Conservation (phyloP, 2,888 invertebrate species). For the Trachelus iudaicus region DNA sequence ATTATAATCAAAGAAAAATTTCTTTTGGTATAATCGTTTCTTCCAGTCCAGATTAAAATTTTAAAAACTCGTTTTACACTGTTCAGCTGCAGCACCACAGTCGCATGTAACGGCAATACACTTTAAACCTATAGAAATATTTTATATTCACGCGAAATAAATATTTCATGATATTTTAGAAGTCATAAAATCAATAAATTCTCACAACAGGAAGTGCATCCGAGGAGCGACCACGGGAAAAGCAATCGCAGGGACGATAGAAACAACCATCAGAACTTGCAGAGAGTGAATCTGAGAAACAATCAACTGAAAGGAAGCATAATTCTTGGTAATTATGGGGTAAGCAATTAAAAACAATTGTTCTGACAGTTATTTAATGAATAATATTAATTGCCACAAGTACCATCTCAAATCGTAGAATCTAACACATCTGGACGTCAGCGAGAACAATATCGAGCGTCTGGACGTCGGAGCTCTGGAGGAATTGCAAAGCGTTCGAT, state of each 20-base stretch:
- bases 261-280: slow-evolving; percentile 63
- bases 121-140: too few relatives aligned
- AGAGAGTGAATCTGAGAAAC: slow-evolving; percentile 80
- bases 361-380: not conserved
- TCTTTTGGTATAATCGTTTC: too few relatives aligned
- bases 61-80: too few relatives aligned
- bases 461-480: slow-evolving; percentile 84
- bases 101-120: too few relatives aligned
- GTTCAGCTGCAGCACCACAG: too few relatives aligned
- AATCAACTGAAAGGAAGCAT: slow-evolving; percentile 86
- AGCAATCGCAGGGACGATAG: slow-evolving; percentile 42
- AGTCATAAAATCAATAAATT: not conserved
- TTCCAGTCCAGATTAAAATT: too few relatives aligned
- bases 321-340: slow-evolving; percentile 86
- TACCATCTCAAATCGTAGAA: slow-evolving; percentile 71
- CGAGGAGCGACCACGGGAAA: not conserved
- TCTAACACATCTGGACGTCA: slow-evolving; percentile 83
- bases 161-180: too few relatives aligned
- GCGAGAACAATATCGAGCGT: slow-evolving; percentile 85
- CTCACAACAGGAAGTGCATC: not conserved
- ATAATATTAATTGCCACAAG: not conserved
- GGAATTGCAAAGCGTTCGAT: slow-evolving; percentile 80
- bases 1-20: too few relatives aligned
- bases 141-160: too few relatives aligned
- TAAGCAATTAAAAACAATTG: slow-evolving; percentile 63